Base-by-base conservation (phyloP, 2,113 vertebrate genomes). In the Chloroceryle aenea region DNA sequence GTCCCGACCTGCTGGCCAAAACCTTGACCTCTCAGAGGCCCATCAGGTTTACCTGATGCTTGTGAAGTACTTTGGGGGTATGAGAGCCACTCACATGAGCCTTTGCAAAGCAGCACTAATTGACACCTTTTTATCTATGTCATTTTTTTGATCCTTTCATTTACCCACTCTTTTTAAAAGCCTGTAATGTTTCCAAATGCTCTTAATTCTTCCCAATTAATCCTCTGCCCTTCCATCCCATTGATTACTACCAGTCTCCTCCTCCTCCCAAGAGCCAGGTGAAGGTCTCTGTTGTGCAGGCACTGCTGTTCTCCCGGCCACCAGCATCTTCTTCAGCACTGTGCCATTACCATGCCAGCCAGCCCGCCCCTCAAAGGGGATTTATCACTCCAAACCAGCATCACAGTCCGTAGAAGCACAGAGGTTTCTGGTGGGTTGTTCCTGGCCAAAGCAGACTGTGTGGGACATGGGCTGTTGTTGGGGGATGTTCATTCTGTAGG, bases 371-470 rank as follows among this genome's bases (percentile, higher is more conserved):
- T 78, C 3, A 2, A 53, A 74, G 74, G 69, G 50, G 14, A 30
- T 27, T 58, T 47, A n/a, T 58, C 0, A 0, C 30, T 87, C 77
- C 69, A 74, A 78, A 77, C 25, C 77, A 58, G 32, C 50, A 30
- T 27, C 61, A 15, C 0, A 0, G 59, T 38, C 29, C 4, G 2
- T 12, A 63, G 36, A n/a, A 68, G 32, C 62, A 38, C 1, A 1
- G 53, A 53, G 48, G 53, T 72, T 76, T 45, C 75, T 79, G 42
- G 22, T 32, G 71, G 58, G 48, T 56, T 40, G 7, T 66, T 87
- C 48, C 43, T 6, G 12, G 68, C n/a, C 69, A 55, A 36, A 87
- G 48, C 22, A 23, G 32, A 71, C 36, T 68, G 38, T 34, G 32
- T 68, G 83, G 47, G 27, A 40, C 2, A 2, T 18, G 47, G n/a